Percentiles rank a stretch among this genome's conserved stretches.
phyloP scores from a whole-genome alignment of 2,888 invertebrate species.

The Fragum whitleyi region DNA sequence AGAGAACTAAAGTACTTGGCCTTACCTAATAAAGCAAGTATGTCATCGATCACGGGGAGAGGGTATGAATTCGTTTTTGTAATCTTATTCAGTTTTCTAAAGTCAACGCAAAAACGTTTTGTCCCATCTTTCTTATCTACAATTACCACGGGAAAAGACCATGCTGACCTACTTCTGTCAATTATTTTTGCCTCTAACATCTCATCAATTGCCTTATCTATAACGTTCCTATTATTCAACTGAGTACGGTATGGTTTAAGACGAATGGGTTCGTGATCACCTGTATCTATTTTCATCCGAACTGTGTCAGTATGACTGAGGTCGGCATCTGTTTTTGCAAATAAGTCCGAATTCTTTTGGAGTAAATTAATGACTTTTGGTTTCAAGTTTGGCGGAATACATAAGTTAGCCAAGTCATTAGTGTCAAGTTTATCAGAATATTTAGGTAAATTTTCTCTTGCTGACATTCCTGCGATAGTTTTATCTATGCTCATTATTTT shows the following conservation, averaged over 20 bases:
- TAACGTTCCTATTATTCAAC: constrained; percentile 21
- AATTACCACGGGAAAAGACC: neutral
- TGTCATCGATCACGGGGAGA: constrained; percentile 46
- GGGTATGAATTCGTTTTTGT: constrained; percentile 3
- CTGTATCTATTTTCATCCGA: too few species aligned
- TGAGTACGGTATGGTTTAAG: constrained; percentile 23
- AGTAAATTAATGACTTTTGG: neutral
- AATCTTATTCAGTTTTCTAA: constrained; percentile 22
- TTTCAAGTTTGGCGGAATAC: neutral
- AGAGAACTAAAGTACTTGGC: constrained; percentile 36
- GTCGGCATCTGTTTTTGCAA: too few species aligned
- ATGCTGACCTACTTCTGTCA: neutral
- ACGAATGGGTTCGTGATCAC: constrained; percentile 9
- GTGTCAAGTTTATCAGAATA: neutral
- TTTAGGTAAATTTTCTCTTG: too few species aligned
- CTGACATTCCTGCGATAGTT: too few species aligned
- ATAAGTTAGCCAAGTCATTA: neutral
- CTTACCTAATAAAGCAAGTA: constrained; percentile 32
- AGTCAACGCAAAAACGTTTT: neutral
- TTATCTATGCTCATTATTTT: neutral
- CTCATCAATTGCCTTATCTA: constrained; percentile 35
- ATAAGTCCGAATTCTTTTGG: too few species aligned
- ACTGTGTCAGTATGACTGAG: too few species aligned
- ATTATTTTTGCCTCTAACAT: constrained; percentile 28
- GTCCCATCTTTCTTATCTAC: constrained; percentile 14